A percentile compares a stretch with the other conserved stretches of the same genome.
Evolutionary conservation across 2,113 vertebrate species (phyloP).

Genomic region (Girardinichthys multiradiatus): DNA sequence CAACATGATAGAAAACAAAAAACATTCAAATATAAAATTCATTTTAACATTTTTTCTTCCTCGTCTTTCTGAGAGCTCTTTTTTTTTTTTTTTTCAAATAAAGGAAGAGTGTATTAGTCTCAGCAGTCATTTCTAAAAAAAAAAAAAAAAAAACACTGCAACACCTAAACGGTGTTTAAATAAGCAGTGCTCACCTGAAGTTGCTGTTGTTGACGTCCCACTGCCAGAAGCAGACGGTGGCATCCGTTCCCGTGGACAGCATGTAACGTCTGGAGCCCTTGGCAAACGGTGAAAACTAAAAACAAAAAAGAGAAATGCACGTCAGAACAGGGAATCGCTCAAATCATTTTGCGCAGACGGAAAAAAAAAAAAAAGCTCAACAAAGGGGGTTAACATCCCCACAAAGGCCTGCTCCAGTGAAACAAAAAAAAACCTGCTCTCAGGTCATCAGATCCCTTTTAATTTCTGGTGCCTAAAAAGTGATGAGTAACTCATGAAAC

Average conservation of each 20-base stretch:
- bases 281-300: slow-evolving; percentile 95
- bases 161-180: not conserved
- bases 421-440: not conserved
- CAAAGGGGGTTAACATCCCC: not conserved
- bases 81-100: too few species aligned
- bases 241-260: slow-evolving; percentile 97
- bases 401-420: not conserved
- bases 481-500: not conserved
- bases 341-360: not conserved
- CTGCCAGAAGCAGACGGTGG: slow-evolving; percentile 97
- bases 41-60: too few species aligned
- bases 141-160: too few species aligned
- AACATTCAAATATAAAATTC: too few species aligned
- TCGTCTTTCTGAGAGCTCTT: too few species aligned
- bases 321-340: not conserved
- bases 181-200: slow-evolving; percentile 86
- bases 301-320: slow-evolving; percentile 32
- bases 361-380: not conserved
- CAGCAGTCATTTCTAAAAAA: too few species aligned
- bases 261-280: slow-evolving; percentile 92
- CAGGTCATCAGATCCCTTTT: not conserved
- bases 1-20: too few species aligned
- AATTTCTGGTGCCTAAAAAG: not conserved
- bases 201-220: slow-evolving; percentile 90
- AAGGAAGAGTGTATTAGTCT: too few species aligned